Conservation (phyloP, 1,140 invertebrate species). For the Colletes latitarsis region DNA sequence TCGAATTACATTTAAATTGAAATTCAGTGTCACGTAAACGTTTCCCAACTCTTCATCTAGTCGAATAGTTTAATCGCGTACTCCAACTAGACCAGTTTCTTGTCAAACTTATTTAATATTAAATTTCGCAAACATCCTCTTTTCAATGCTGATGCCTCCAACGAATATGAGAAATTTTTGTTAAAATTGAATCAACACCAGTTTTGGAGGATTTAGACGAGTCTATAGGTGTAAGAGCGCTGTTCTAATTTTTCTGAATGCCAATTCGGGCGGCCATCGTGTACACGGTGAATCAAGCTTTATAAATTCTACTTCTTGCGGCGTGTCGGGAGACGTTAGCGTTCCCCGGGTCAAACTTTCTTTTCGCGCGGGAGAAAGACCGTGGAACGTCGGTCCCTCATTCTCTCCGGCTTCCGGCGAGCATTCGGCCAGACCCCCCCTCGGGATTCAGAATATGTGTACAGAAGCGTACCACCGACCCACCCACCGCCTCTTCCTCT, state of each 20-base stretch:
- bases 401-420: slow-evolving; percentile 52
- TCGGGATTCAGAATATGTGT: slow-evolving; percentile 62
- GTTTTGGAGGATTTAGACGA: too few species aligned
- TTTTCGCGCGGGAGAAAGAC: slow-evolving; percentile 41
- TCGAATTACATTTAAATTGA: not conserved
- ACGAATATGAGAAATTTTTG: too few species aligned
- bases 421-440: slow-evolving; percentile 40
- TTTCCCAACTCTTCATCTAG: not conserved
- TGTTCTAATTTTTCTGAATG: not conserved
- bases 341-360: slow-evolving; percentile 50
- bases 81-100: too few species aligned
- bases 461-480: slow-evolving; percentile 19
- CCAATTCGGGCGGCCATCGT: slow-evolving; percentile 5
- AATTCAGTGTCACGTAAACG: too few species aligned
- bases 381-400: slow-evolving; percentile 46
- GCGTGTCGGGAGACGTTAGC: slow-evolving; percentile 24
- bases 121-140: too few species aligned
- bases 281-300: slow-evolving; percentile 37
- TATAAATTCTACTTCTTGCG: slow-evolving; percentile 50
- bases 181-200: too few species aligned
- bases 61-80: too few species aligned
- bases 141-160: too few species aligned
- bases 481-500: not conserved
- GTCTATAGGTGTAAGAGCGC: too few species aligned
- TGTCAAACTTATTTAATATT: too few species aligned